Percentiles rank a stretch among this genome's conserved stretches.
Evolutionary conservation across 2,888 invertebrate genomes (phyloP).

Genomic region (Mesorhabditis sp.): DNA sequence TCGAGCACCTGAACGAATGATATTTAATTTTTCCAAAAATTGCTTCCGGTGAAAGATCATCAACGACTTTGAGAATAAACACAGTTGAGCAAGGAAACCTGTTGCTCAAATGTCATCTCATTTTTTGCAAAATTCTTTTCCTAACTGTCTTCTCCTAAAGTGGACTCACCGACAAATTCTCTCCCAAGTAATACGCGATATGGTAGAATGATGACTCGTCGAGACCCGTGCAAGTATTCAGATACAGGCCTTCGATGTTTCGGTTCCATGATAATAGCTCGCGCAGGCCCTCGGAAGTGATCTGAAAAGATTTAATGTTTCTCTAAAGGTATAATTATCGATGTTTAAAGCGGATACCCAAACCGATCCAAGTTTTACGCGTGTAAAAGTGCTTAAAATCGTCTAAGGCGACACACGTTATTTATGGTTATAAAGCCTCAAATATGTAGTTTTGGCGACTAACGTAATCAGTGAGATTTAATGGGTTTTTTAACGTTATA

Average conservation of each 20-base stretch:
- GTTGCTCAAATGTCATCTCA: too few species aligned
- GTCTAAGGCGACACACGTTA: too few species aligned
- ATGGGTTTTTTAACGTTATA: neutral
- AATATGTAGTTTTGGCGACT: too few species aligned
- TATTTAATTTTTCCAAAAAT: neutral
- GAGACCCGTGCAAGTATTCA: slow-evolving; percentile 51
- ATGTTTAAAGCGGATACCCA: too few species aligned
- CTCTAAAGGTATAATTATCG: too few species aligned
- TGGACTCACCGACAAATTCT: slow-evolving; percentile 32
- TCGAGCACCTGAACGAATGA: slow-evolving; percentile 38
- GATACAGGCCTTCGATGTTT: slow-evolving; percentile 42
- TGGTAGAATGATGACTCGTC: slow-evolving; percentile 55
- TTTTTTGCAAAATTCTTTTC: too few species aligned
- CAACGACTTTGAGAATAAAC: too few species aligned
- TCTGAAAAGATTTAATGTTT: slow-evolving; percentile 16
- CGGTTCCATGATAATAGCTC: slow-evolving; percentile 45
- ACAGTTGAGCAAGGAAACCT: too few species aligned
- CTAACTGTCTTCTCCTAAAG: neutral
- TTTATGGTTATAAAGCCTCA: too few species aligned
- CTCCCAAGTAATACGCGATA: slow-evolving; percentile 51
- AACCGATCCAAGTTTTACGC: too few species aligned
- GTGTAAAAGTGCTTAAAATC: too few species aligned
- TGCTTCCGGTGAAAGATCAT: neutral
- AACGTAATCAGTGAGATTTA: neutral
- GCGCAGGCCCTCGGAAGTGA: slow-evolving; percentile 44